These are phyloP conservation scores for Eublepharis macularius DNA, from an alignment of 2,113 vertebrate genomes.

Conservation along the genomic window DNA sequence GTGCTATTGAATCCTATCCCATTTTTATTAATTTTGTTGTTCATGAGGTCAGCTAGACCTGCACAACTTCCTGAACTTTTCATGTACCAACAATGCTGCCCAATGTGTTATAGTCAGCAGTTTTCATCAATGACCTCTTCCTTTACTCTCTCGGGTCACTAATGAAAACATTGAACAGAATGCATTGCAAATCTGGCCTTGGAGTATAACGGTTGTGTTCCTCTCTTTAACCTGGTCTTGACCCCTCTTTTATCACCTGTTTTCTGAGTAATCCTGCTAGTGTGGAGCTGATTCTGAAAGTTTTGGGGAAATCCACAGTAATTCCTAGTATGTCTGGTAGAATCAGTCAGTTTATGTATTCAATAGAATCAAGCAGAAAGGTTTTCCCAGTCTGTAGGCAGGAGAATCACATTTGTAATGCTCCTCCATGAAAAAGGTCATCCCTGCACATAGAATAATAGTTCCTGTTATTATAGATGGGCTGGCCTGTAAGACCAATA, in stretches of 20 bases:
- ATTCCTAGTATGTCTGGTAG: neutral
- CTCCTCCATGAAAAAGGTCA: neutral
- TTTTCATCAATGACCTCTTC: neutral
- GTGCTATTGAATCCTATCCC: neutral
- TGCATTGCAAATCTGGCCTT: neutral
- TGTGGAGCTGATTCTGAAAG: neutral
- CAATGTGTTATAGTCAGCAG: neutral
- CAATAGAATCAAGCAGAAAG: neutral
- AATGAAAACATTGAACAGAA: neutral
- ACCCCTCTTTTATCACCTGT: neutral
- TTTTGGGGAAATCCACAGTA: neutral
- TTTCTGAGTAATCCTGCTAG: neutral
- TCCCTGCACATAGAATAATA: too few species aligned
- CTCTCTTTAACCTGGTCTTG: neutral
- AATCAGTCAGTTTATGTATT: neutral
- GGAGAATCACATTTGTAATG: neutral
- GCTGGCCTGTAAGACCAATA: too few species aligned
- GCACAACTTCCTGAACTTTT: slow-evolving; percentile 1
- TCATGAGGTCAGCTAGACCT: neutral
- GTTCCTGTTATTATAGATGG: too few species aligned
- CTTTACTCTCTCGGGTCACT: neutral
- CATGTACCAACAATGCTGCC: neutral
- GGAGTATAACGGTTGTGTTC: neutral
- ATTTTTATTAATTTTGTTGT: neutral
- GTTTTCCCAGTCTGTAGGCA: neutral